Evolutionary conservation across 2,888 invertebrate species (phyloP).

Genomic region (Parnassius mnemosyne): DNA sequence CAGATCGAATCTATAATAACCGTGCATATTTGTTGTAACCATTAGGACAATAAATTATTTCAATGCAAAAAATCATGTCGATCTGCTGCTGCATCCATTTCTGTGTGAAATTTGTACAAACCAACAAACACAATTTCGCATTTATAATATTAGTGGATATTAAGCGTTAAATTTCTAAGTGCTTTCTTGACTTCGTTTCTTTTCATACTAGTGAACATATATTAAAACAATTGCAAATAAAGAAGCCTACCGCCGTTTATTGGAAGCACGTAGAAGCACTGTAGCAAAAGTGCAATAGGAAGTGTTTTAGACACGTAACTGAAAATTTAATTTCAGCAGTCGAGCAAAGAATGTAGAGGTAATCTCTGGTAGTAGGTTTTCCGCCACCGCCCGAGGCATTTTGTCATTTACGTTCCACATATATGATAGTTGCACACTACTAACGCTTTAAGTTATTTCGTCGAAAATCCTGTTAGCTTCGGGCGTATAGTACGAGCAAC

Average conservation of each 20-base stretch:
- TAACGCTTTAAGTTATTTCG: constrained; percentile 11
- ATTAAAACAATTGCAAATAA: background rate
- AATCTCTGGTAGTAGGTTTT: constrained; percentile 30
- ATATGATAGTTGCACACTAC: constrained; percentile 1
- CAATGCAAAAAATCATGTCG: too few species aligned
- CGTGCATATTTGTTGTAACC: too few species aligned
- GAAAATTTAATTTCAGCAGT: constrained; percentile 33
- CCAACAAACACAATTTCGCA: too few species aligned
- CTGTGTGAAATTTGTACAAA: too few species aligned
- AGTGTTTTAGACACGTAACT: constrained; percentile 31
- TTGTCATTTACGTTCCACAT: constrained; percentile 30
- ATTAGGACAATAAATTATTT: too few species aligned
- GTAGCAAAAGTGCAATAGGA: constrained; percentile 28
- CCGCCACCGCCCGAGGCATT: constrained; percentile 32
- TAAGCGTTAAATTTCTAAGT: too few species aligned
- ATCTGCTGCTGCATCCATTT: too few species aligned
- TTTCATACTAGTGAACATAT: too few species aligned
- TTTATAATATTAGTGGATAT: too few species aligned
- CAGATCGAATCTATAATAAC: too few species aligned
- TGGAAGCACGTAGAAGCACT: constrained; percentile 4
- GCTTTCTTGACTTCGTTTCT: too few species aligned
- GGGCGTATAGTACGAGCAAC: too few species aligned
- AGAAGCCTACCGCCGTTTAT: constrained; percentile 6
- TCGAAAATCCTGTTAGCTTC: constrained; percentile 25
- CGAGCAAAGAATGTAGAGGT: constrained; percentile 23